Conservation (phyloP, 2,888 invertebrate genomes). For the Dysmachus trigonus region DNA sequence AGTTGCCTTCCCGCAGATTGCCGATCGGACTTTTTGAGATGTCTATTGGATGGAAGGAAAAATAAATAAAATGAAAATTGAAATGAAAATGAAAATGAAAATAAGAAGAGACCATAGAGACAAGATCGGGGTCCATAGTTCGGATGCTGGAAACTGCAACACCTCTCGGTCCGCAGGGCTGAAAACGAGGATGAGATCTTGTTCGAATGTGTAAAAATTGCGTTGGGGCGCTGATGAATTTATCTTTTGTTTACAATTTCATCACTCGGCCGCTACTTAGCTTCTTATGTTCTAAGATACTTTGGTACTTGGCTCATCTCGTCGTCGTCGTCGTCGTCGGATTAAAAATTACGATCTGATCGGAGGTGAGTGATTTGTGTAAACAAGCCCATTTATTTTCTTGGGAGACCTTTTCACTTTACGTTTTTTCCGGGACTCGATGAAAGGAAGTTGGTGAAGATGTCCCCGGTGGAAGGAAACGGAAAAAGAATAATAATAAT, state of each 20-base stretch:
- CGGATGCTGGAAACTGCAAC: background rate
- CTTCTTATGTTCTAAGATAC: too few species aligned
- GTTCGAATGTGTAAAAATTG: background rate
- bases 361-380: conserved; percentile 3
- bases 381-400: background rate
- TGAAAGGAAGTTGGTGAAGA: too few species aligned
- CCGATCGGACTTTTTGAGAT: too few species aligned
- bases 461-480: too few species aligned
- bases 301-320: too few species aligned
- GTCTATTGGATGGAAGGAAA: too few species aligned
- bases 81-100: too few species aligned
- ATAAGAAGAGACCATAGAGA: too few species aligned
- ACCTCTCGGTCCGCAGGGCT: background rate
- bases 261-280: conserved; percentile 4
- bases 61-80: too few species aligned
- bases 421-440: too few species aligned
- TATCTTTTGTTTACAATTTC: conserved; percentile 2
- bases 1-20: background rate
- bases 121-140: too few species aligned
- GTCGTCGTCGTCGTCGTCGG: background rate
- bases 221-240: background rate
- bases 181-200: background rate
- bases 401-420: background rate
- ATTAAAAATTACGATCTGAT: background rate
- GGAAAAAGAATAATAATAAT: too few species aligned